These are phyloP conservation scores for Dryobota labecula DNA, from an alignment of 2,888 invertebrate species.

Conservation along the genomic window DNA sequence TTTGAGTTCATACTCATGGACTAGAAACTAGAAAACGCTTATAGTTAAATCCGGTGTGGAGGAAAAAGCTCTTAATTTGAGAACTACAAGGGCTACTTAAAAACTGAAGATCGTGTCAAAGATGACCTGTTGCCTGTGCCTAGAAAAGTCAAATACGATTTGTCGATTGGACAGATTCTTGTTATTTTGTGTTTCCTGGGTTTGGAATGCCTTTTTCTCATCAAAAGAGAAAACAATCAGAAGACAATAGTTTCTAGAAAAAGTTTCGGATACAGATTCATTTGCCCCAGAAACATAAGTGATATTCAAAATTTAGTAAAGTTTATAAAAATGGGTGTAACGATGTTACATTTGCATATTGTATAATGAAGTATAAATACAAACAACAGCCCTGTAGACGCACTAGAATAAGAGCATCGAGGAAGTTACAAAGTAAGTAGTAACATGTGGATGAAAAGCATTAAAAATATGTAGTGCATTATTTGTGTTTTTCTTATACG, in stretches of 20 bases:
- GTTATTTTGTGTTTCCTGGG: neutral
- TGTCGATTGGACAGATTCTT: neutral
- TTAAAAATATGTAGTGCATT: slow-evolving; percentile 16
- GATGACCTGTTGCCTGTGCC: neutral
- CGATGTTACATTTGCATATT: neutral
- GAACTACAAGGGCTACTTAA: neutral
- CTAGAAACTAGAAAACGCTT: neutral
- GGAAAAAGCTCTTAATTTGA: slow-evolving; percentile 13
- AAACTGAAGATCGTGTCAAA: neutral
- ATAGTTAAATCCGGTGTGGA: neutral
- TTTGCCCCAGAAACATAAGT: neutral
- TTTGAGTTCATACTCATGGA: slow-evolving; percentile 21
- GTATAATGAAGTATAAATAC: neutral
- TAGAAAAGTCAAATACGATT: neutral
- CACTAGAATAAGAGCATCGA: slow-evolving; percentile 16
- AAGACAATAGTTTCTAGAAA: neutral
- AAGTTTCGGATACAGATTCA: neutral
- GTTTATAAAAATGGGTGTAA: neutral
- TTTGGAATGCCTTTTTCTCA: neutral
- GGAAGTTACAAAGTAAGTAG: neutral
- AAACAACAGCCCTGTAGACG: neutral
- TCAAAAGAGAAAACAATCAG: neutral
- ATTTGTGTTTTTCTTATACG: slow-evolving; percentile 10
- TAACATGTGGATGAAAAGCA: slow-evolving; percentile 7
- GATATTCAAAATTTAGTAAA: neutral